Percentiles rank a stretch among this genome's conserved stretches.
These are phyloP conservation scores for Xenopus laevis DNA, from an alignment of 2,113 vertebrate species.

Conservation along the genomic window DNA sequence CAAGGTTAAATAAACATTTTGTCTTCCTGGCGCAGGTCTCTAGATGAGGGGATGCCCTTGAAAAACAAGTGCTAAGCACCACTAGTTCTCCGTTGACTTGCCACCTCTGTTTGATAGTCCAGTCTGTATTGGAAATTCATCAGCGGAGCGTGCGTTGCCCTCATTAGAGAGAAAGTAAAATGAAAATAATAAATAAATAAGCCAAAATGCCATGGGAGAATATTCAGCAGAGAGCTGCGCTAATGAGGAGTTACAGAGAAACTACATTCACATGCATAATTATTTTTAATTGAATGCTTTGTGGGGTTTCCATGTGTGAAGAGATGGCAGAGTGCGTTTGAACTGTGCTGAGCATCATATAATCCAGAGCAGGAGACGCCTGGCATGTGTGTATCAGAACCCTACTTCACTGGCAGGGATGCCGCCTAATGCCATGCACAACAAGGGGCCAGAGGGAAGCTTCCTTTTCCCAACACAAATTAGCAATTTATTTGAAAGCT, in stretches of 20 bases:
- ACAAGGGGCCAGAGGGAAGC: background rate
- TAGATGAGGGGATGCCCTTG: constrained; percentile 33
- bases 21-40: background rate
- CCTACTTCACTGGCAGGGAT: background rate
- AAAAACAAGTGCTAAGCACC: constrained; percentile 42
- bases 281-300: constrained; percentile 47
- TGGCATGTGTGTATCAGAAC: background rate
- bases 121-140: constrained; percentile 43
- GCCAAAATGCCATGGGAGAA: constrained; percentile 37
- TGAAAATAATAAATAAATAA: constrained; percentile 46
- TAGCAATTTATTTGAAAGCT: too few species aligned
- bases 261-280: constrained; percentile 42
- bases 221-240: constrained; percentile 38
- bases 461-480: too few species aligned
- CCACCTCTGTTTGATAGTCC: constrained; percentile 36
- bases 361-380: background rate
- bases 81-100: constrained; percentile 23
- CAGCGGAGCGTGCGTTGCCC: constrained; percentile 19
- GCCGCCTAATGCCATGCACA: background rate
- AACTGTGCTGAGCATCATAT: constrained; percentile 20
- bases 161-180: constrained; percentile 39
- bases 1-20: constrained; percentile 11
- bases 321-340: constrained; percentile 22
- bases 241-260: constrained; percentile 42
- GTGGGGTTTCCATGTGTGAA: constrained; percentile 40